Evolutionary conservation across 2,797 vertebrate genomes (phyloP).

Genomic region (Clarias fuscus): DNA sequence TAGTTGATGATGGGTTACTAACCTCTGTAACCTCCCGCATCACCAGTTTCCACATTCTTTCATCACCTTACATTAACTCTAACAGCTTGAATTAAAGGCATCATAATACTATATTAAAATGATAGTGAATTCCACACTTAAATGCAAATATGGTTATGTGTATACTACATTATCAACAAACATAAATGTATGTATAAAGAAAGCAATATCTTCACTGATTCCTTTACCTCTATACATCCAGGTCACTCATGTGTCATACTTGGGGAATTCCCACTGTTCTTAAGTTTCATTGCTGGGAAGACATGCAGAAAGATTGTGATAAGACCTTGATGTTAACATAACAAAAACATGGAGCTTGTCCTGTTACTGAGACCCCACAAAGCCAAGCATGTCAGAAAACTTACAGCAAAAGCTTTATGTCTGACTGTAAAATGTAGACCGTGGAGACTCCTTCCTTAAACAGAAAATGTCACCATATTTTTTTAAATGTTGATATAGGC

Average conservation of each 20-base stretch:
- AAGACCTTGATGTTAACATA: neutral
- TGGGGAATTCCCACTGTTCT: constrained; percentile 31
- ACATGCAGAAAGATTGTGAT: neutral
- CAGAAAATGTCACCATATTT: neutral
- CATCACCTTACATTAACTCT: neutral
- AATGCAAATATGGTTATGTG: no score
- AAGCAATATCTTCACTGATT: constrained; percentile 5
- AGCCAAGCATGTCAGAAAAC: neutral
- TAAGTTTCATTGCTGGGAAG: neutral
- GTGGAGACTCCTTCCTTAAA: neutral
- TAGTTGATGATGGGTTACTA: constrained; percentile 10
- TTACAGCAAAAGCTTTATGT: neutral
- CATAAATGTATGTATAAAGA: neutral
- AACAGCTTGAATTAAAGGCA: constrained; percentile 1
- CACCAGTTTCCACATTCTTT: neutral
- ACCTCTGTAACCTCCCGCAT: constrained; percentile 12
- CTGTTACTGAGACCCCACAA: neutral
- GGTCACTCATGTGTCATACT: constrained; percentile 24
- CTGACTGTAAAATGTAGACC: neutral
- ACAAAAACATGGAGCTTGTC: neutral
- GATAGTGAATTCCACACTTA: neutral
- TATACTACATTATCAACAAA: neutral
- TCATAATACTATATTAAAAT: constrained; percentile 3
- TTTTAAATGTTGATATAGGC: neutral
- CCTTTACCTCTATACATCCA: constrained; percentile 6